A percentile compares a stretch with the other conserved stretches of the same genome.
These are phyloP conservation scores for Austrofundulus limnaeus DNA, from an alignment of 2,113 vertebrate species.

Conservation along the genomic window DNA sequence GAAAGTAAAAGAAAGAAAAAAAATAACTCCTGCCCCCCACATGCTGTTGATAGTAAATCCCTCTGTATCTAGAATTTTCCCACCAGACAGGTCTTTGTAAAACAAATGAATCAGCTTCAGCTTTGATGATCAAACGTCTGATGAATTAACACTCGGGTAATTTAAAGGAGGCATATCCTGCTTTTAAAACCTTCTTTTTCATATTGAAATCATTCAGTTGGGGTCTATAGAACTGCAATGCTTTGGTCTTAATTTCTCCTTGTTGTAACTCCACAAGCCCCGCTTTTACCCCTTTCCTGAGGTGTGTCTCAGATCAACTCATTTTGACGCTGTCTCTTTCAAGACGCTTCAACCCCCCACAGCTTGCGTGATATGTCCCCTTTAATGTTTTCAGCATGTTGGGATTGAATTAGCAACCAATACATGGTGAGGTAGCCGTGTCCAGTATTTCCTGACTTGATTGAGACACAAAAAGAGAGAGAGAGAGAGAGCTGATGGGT, in stretches of 20 bases:
- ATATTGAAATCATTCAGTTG: too few species aligned
- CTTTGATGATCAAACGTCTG: neutral
- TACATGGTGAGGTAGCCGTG: slow-evolving; percentile 6
- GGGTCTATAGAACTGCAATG: too few species aligned
- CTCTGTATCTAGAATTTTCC: neutral
- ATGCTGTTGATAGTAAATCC: slow-evolving; percentile 8
- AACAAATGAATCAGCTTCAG: slow-evolving; percentile 24
- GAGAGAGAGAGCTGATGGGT: slow-evolving; percentile 44
- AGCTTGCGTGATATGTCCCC: too few species aligned
- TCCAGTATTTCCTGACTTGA: slow-evolving; percentile 21
- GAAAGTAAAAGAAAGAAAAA: neutral
- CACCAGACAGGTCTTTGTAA: neutral
- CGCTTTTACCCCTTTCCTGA: too few species aligned
- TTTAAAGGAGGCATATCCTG: too few species aligned
- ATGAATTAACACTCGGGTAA: slow-evolving; percentile 11
- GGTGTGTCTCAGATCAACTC: too few species aligned
- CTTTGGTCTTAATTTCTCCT: too few species aligned
- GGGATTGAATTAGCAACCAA: slow-evolving; percentile 3
- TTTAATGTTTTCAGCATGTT: slow-evolving; percentile 11
- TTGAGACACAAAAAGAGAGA: slow-evolving; percentile 22
- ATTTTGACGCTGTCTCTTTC: too few species aligned
- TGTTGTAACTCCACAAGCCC: too few species aligned
- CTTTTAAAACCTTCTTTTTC: too few species aligned
- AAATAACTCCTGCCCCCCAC: neutral
- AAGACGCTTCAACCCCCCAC: too few species aligned